These are phyloP conservation scores for Gavia stellata DNA, from an alignment of 2,113 vertebrate genomes.

Conservation along the genomic window DNA sequence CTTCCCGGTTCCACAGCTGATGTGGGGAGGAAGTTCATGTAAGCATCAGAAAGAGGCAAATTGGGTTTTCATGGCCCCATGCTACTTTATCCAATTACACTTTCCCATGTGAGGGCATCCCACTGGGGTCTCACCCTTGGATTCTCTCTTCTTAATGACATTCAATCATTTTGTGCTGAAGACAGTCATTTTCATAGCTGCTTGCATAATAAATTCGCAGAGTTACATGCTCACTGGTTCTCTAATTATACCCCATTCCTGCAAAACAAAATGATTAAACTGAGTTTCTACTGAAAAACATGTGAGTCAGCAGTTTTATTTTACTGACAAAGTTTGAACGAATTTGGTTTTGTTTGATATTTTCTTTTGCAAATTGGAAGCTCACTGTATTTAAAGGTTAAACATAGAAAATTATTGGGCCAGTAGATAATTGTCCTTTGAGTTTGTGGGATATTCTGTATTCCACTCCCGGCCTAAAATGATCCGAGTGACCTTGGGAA, in stretches of 20 bases:
- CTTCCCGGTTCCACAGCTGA: constrained; percentile 17
- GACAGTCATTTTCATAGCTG: constrained; percentile 57
- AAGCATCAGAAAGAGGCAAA: constrained; percentile 29
- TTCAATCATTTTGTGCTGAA: constrained; percentile 66
- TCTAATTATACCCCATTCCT: constrained; percentile 46
- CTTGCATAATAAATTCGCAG: constrained; percentile 56
- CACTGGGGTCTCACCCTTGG: constrained; percentile 55
- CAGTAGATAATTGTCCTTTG: background rate
- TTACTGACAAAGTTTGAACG: background rate
- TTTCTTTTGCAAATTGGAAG: background rate
- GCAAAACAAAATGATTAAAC: constrained; percentile 60
- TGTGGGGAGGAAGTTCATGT: background rate
- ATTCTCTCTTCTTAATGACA: constrained; percentile 56
- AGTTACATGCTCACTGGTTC: constrained; percentile 62
- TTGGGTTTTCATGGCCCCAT: constrained; percentile 40
- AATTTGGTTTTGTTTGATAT: background rate
- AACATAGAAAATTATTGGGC: background rate
- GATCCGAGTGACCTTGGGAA: background rate
- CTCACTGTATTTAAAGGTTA: background rate
- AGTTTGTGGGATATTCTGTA: background rate
- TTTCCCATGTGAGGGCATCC: constrained; percentile 38
- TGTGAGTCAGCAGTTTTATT: constrained; percentile 28
- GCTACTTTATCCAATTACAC: constrained; percentile 53
- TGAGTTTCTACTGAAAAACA: background rate
- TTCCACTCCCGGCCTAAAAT: background rate